A percentile compares a stretch with the other conserved stretches of the same genome.
Evolutionary conservation across 2,888 invertebrate genomes (phyloP).

Genomic region (Taphrorychus bicolor): DNA sequence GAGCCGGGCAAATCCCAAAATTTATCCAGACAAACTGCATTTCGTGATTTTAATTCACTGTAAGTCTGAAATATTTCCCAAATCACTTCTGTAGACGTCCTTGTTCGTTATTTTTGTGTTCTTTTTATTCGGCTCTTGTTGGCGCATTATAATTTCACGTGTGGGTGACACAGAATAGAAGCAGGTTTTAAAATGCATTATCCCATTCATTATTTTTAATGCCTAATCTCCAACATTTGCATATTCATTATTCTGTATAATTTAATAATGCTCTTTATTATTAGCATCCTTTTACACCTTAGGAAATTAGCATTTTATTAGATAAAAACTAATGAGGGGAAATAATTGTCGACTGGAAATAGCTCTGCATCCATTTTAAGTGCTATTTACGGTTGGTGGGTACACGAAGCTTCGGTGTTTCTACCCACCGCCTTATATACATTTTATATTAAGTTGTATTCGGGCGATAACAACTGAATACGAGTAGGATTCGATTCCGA

Average conservation of each 20-base stretch:
- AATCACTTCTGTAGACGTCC: slow-evolving; percentile 51
- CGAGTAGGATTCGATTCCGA: neutral
- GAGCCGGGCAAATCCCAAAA: slow-evolving; percentile 47
- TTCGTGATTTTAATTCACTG: slow-evolving; percentile 52
- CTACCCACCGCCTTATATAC: slow-evolving; percentile 12
- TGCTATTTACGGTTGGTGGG: slow-evolving; percentile 13
- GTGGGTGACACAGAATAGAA: slow-evolving; percentile 45
- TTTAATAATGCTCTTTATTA: slow-evolving; percentile 32
- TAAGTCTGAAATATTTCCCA: slow-evolving; percentile 54
- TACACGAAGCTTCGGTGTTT: slow-evolving; percentile 12
- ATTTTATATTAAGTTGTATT: slow-evolving; percentile 9
- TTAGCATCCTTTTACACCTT: slow-evolving; percentile 31
- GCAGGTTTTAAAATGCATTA: slow-evolving; percentile 36
- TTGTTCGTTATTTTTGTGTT: slow-evolving; percentile 47
- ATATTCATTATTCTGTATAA: slow-evolving; percentile 33
- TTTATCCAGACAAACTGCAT: slow-evolving; percentile 54
- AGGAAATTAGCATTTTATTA: slow-evolving; percentile 26
- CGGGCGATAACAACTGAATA: neutral
- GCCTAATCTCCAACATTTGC: slow-evolving; percentile 29
- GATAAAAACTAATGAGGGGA: slow-evolving; percentile 20
- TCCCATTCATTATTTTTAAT: slow-evolving; percentile 30
- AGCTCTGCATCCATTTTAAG: slow-evolving; percentile 15
- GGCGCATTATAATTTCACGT: slow-evolving; percentile 41
- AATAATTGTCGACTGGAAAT: slow-evolving; percentile 12
- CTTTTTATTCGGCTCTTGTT: slow-evolving; percentile 32